Evolutionary conservation across 2,797 vertebrate genomes (phyloP), one percentile per base, ranked within the genome.

Genomic region (Mormyrops boulengeri): DNA sequence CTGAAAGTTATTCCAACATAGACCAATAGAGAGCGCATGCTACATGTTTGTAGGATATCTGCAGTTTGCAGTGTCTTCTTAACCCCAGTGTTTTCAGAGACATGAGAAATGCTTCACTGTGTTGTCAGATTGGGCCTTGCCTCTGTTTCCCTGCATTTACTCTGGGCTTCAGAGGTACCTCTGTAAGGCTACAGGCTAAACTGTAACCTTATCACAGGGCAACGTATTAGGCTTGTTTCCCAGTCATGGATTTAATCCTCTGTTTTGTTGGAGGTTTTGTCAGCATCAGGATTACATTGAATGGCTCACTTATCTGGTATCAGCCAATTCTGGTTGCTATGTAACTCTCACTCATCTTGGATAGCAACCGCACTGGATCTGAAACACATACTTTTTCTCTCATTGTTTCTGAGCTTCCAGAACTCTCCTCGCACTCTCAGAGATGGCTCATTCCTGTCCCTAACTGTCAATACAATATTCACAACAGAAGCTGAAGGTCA

Each of bases 101-200:
- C 8, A 6, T 89, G 89, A 90, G 91, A 90, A 92, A 93, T 92
- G 89, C 85, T 77, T 82, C 89, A 90, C 19, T n/a, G 49, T 22
- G 84, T 12, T 88, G 88, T 69, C 66, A 88, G 22, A 30, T 88
- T 89, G 17, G 84, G 8, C 49, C 47, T 55, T 85, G 62, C 91
- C 69, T 41, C 11, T 17, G 69, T 82, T 6, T n/a, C 17, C 77
- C 17, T 82, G 17, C 17, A 47, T 82, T 47, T 82, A 44, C 2
- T 47, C 8, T 14, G 12, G 41, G 17, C 41, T 82, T 82, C 77
- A 82, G 41, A 22, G 60, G 41, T 82, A 47, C 38, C 19, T 26
- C 60, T 62, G 22, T 62, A 22, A 44, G 38, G 19, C 77, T 47
- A 22, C 41, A 47, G 77, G 38, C 6, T 80, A n/a, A 80, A 44